Percentiles rank a stretch among this genome's conserved stretches.
Conservation (phyloP, 2,888 invertebrate species). For the Micropterix aruncella region DNA sequence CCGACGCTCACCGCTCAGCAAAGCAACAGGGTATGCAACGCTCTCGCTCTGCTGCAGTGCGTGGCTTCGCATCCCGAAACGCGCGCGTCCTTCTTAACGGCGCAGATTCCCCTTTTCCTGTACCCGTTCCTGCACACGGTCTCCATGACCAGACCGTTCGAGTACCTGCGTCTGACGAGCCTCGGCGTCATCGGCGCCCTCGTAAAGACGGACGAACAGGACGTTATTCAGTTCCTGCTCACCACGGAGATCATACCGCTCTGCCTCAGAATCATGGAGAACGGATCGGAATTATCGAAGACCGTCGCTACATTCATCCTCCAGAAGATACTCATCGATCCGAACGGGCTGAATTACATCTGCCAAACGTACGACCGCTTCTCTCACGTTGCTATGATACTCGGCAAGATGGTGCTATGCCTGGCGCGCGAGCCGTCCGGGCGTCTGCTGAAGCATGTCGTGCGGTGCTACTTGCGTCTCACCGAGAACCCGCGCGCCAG, state of each 20-base stretch:
- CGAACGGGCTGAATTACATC: conserved; percentile 94
- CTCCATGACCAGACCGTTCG: conserved; percentile 97
- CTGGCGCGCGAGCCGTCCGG: conserved; percentile 95
- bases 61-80: conserved; percentile 99
- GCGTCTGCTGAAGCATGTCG: conserved; percentile 92
- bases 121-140: conserved; percentile 98
- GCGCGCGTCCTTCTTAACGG: conserved; percentile 86
- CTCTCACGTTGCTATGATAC: conserved; percentile 98
- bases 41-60: conserved; percentile 92
- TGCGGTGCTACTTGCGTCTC: conserved; percentile 90
- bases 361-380: conserved; percentile 99
- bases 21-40: conserved; percentile 98
- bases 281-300: conserved; percentile 96
- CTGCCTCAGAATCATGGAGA: conserved; percentile 97
- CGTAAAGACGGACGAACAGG: conserved; percentile 98
- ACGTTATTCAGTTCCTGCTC: conserved; percentile 95
- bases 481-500: conserved; percentile 97
- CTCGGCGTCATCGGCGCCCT: conserved; percentile 98
- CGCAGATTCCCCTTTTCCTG: conserved; percentile 93
- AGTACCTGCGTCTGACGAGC: conserved; percentile 95
- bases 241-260: conserved; percentile 99
- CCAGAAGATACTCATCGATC: conserved; percentile 95
- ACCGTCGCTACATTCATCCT: conserved; percentile 99
- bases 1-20: conserved; percentile 96
- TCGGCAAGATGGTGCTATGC: conserved; percentile 98